Evolutionary conservation across 2,888 invertebrate genomes (phyloP).

Genomic region (Cerastis rubricosa): DNA sequence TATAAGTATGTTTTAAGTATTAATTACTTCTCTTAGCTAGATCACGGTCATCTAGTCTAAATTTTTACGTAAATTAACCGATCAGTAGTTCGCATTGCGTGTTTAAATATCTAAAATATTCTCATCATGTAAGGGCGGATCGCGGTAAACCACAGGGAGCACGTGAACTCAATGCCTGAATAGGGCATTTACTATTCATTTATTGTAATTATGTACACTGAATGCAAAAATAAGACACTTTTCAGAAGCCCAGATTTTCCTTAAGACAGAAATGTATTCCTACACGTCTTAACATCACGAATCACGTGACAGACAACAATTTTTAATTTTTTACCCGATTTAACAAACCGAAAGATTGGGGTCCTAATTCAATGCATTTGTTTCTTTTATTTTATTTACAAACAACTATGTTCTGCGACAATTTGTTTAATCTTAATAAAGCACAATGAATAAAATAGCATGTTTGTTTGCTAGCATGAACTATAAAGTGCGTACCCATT

Average conservation of each 20-base stretch:
- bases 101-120: slow-evolving; percentile 76
- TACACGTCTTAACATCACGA: slow-evolving; percentile 14
- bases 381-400: background rate
- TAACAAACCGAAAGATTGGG: slow-evolving; percentile 11
- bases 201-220: slow-evolving; percentile 74
- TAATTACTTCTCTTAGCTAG: slow-evolving; percentile 43
- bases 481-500: slow-evolving; percentile 12
- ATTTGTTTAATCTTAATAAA: background rate
- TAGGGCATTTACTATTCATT: slow-evolving; percentile 74
- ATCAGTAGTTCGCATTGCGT: slow-evolving; percentile 45
- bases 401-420: background rate
- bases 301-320: slow-evolving; percentile 21
- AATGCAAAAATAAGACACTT: slow-evolving; percentile 56
- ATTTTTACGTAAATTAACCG: slow-evolving; percentile 42
- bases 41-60: slow-evolving; percentile 49
- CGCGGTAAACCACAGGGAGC: slow-evolving; percentile 72
- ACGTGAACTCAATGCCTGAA: slow-evolving; percentile 78
- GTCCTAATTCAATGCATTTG: background rate
- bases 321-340: slow-evolving; percentile 12
- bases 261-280: slow-evolving; percentile 56
- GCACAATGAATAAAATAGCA: slow-evolving; percentile 1
- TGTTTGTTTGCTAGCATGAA: slow-evolving; percentile 22
- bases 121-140: slow-evolving; percentile 75
- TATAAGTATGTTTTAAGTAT: slow-evolving; percentile 11
- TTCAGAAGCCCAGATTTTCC: slow-evolving; percentile 63